Conservation (phyloP, 2,113 vertebrate genomes). For the Holacanthus passer region DNA sequence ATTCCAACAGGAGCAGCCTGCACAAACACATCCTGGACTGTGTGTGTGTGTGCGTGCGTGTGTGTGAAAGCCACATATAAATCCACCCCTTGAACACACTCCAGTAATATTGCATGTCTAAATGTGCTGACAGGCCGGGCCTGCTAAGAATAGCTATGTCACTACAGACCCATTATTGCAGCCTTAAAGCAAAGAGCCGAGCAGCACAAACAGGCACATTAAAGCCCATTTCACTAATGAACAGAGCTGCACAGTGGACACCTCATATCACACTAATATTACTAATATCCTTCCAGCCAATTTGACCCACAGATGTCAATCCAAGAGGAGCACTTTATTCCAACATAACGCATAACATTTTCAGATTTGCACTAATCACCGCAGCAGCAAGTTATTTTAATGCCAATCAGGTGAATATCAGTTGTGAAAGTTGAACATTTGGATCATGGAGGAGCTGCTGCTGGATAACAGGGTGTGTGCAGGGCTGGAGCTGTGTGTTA, state of each 20-base stretch:
- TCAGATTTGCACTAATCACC: too few relatives aligned
- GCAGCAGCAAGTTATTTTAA: background rate
- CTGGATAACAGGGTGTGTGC: constrained; percentile 46
- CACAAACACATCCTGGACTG: background rate
- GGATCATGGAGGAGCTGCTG: background rate
- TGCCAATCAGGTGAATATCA: background rate
- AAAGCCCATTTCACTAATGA: background rate
- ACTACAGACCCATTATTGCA: background rate
- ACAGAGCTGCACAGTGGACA: background rate
- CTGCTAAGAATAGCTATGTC: constrained; percentile 35
- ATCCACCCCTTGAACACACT: background rate
- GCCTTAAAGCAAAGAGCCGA: constrained; percentile 1
- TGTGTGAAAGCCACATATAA: background rate
- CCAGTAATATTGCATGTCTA: background rate
- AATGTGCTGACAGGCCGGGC: constrained; percentile 33
- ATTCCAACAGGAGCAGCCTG: constrained; percentile 1
- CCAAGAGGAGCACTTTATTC: background rate
- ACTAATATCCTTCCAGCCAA: background rate
- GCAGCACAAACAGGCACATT: background rate
- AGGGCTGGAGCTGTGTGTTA: background rate
- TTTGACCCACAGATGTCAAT: background rate
- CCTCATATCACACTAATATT: background rate
- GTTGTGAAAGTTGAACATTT: constrained; percentile 24
- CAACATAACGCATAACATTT: background rate
- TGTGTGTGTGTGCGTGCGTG: too few relatives aligned